These are phyloP conservation scores for Camponotus vicinus DNA, from an alignment of 1,140 invertebrate species.

Conservation along the genomic window DNA sequence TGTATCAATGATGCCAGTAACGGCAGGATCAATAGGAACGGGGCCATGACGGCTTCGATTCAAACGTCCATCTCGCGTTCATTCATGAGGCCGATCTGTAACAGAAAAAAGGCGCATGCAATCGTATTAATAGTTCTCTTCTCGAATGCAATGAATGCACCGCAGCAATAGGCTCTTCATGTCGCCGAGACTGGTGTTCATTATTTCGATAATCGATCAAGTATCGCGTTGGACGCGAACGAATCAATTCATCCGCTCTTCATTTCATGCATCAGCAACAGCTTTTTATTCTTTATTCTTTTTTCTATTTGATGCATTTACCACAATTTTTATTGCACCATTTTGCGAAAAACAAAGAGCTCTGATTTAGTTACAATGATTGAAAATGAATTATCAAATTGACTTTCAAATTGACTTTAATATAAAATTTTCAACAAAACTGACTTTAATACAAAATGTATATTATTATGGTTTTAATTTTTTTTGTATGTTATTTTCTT, in stretches of 20 bases:
- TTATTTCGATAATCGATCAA: constrained; percentile 61
- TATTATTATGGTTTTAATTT: not conserved
- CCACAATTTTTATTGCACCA: not conserved
- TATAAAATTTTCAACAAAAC: not conserved
- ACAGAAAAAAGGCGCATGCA: constrained; percentile 55
- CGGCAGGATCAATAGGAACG: constrained; percentile 64
- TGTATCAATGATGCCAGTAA: constrained; percentile 66
- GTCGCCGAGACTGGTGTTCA: constrained; percentile 36
- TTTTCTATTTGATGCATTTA: not conserved
- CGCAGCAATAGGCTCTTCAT: constrained; percentile 33
- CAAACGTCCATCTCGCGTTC: constrained; percentile 69
- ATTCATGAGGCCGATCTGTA: constrained; percentile 64
- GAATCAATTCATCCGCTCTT: constrained; percentile 40
- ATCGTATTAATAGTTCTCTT: constrained; percentile 49
- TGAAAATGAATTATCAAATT: not conserved
- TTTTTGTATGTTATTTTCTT: not conserved
- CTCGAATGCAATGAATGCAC: constrained; percentile 7
- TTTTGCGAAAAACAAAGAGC: constrained; percentile 2
- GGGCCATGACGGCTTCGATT: constrained; percentile 65
- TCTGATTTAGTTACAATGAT: not conserved
- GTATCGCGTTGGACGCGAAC: constrained; percentile 11
- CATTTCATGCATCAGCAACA: not conserved
- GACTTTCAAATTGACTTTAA: not conserved
- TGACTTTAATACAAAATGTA: not conserved
- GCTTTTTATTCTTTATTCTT: constrained; percentile 23